phyloP scores from a whole-genome alignment of 2,888 invertebrate genomes.

The Crossocerus cetratus region DNA sequence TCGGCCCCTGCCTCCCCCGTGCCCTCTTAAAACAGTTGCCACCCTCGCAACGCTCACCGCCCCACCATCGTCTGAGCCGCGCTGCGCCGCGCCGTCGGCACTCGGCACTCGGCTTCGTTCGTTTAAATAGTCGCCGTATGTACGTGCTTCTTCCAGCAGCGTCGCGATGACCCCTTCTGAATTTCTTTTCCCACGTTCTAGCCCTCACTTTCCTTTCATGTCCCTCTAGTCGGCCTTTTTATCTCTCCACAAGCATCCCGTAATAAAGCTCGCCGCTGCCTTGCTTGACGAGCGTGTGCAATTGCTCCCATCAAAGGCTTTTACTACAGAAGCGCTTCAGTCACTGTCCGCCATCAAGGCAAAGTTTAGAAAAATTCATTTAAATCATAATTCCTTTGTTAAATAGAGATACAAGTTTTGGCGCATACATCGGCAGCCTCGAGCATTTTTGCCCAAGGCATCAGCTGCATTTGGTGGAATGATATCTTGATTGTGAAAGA shows the following conservation, averaged over 20 bases:
- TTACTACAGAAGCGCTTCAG: no score
- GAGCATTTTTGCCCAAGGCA: no score
- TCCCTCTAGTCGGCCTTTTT: not conserved
- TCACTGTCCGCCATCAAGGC: no score
- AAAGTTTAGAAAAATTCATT: no score
- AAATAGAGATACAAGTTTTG: no score
- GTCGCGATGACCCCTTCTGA: not conserved
- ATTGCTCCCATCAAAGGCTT: no score
- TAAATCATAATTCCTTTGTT: no score
- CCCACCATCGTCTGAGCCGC: no score
- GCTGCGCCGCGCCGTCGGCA: not conserved
- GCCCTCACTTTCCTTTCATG: conserved; percentile 8
- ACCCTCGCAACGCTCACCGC: conserved; percentile 10
- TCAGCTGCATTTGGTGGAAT: conserved; percentile 12
- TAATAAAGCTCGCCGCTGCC: conserved; percentile 4
- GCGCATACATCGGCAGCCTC: no score
- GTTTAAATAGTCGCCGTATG: not conserved
- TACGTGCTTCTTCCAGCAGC: not conserved
- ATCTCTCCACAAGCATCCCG: not conserved
- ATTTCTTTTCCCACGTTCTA: conserved; percentile 1
- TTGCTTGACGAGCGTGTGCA: no score
- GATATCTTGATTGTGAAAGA: conserved; percentile 26
- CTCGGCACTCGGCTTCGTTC: not conserved
- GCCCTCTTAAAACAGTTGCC: not conserved
- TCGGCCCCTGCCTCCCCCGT: not conserved